Evolutionary conservation across 1,140 invertebrate genomes (phyloP), one percentile per base, ranked within the genome.

Genomic region (Papilio aristodemus): DNA sequence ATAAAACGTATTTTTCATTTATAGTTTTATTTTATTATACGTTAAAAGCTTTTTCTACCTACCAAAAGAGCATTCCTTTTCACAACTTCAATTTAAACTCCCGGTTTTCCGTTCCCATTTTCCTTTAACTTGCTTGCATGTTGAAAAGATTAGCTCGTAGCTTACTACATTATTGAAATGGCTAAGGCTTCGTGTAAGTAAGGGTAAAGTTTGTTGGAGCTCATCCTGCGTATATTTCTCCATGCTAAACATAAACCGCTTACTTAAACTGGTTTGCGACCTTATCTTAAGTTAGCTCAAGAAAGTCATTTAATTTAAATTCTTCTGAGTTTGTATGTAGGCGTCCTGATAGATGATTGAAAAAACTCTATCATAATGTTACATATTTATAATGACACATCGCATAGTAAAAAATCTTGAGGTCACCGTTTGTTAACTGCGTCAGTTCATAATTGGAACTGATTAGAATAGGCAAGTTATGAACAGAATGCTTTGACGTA

Each of bases 1-100:
- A n/a, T n/a, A n/a, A n/a, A n/a, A n/a, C n/a, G 27, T 6, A 32
- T 6, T 32, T 32, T 32, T 32, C 4, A 19, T 50, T 22, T 22
- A 22, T 19, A 7, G 6, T 50, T 11, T 50, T 22, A 22, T 22
- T 22, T 2, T 10, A 9, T 22, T 50, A 11, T 11, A 22, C 46
- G 46, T 50, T 9, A 50, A 50, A 50, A 50, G 46, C 46, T 22
- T 50, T 50, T 22, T 22, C 38, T 4, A 50, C 22, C 3, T 5
- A 22, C 17, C 9, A 50, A 50, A 50, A 50, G 17, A 50, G 46
- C 46, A 22, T 22, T 22, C 46, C 17, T 17, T 50, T 10, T 22
- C 22, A 50, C 46, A 50, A 50, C 17, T 50, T 50, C 46, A 50
- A 50, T 50, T 50, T 50, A 50, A 50, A 50, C 22, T 50, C 46